Evolutionary conservation across 2,888 invertebrate genomes (phyloP).

Genomic region (Tuta absoluta): DNA sequence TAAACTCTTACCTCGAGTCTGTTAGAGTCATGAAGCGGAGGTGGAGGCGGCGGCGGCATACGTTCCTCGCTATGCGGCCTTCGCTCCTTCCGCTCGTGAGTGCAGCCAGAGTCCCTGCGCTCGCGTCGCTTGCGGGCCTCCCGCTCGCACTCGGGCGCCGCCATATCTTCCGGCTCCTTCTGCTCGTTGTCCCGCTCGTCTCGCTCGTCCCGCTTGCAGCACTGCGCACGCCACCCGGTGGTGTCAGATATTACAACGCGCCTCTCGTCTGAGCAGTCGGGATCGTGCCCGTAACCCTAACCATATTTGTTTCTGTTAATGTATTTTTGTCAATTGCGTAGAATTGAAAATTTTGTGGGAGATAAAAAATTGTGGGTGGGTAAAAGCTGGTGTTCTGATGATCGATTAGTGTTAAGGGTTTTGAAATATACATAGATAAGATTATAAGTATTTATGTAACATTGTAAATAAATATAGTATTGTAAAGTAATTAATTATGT

Average conservation of each 20-base stretch:
- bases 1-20: slow-evolving; percentile 62
- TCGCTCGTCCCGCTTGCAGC: slow-evolving; percentile 57
- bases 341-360: slow-evolving; percentile 26
- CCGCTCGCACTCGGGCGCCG: slow-evolving; percentile 79
- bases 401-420: slow-evolving; percentile 26
- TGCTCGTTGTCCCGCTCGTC: slow-evolving; percentile 58
- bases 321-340: slow-evolving; percentile 50
- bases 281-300: slow-evolving; percentile 77
- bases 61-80: slow-evolving; percentile 75
- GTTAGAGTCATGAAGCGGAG: slow-evolving; percentile 72
- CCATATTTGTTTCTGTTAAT: slow-evolving; percentile 55
- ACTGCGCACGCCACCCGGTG: slow-evolving; percentile 77
- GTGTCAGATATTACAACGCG: slow-evolving; percentile 72
- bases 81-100: slow-evolving; percentile 74
- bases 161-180: slow-evolving; percentile 75
- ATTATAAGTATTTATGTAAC: slow-evolving; percentile 16
- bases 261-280: slow-evolving; percentile 73
- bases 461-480: slow-evolving; percentile 28
- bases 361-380: slow-evolving; percentile 17
- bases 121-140: slow-evolving; percentile 83
- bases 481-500: slow-evolving; percentile 31
- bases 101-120: slow-evolving; percentile 80
- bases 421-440: slow-evolving; percentile 24
- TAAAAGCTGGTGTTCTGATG: slow-evolving; percentile 31
- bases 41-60: slow-evolving; percentile 68